Conservation (phyloP, 2,888 invertebrate genomes). For the Microdon myrmicae region DNA sequence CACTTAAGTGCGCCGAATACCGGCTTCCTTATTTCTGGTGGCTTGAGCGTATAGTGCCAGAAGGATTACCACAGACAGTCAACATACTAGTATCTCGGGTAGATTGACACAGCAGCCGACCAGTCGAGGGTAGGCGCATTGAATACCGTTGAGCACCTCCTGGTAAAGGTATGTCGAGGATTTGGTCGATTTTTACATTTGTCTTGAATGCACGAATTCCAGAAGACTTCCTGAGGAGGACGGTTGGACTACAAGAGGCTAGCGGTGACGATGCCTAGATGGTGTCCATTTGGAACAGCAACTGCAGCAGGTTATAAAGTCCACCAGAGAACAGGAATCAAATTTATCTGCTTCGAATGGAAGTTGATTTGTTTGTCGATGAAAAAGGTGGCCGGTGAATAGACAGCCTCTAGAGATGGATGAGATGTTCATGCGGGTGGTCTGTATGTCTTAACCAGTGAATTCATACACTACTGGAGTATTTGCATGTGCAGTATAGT, state of each 20-base stretch:
- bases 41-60: no score
- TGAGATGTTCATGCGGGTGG: constrained; percentile 42
- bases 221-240: constrained; percentile 20
- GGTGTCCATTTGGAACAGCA: constrained; percentile 26
- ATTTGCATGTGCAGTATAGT: constrained; percentile 5
- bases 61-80: constrained; percentile 27
- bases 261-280: constrained; percentile 18
- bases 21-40: constrained; percentile 13
- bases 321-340: constrained; percentile 38
- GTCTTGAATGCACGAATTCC: constrained; percentile 8
- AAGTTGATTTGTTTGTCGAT: constrained; percentile 48
- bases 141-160: constrained; percentile 1
- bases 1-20: constrained; percentile 42
- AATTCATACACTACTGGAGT: constrained; percentile 39
- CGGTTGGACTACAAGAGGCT: constrained; percentile 1
- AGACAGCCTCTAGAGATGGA: constrained; percentile 14
- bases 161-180: no score
- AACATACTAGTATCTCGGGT: constrained; percentile 18
- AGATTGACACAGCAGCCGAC: constrained; percentile 42
- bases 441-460: constrained; percentile 29
- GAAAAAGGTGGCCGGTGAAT: constrained; percentile 22
- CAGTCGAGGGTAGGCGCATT: constrained; percentile 24
- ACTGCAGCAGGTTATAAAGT: constrained; percentile 36
- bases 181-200: constrained; percentile 46
- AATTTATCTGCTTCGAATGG: constrained; percentile 46